Evolutionary conservation across 2,113 vertebrate species (phyloP).

Genomic region (Silurus asotus): DNA sequence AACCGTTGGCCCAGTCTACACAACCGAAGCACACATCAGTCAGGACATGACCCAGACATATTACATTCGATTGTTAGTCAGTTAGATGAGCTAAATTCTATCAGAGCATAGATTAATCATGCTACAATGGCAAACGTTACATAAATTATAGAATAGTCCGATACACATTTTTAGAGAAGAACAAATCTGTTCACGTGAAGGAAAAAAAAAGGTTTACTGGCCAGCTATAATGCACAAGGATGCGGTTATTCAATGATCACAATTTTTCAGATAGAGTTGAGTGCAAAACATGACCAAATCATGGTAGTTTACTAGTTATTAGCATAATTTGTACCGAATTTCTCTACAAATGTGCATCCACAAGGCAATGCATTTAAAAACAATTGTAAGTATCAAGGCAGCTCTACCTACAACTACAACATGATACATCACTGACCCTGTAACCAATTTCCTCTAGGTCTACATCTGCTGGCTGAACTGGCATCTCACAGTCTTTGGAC

Average conservation of each 20-base stretch:
- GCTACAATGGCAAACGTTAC: background rate
- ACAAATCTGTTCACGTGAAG: background rate
- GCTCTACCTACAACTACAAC: slow-evolving; percentile 50
- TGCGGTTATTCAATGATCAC: background rate
- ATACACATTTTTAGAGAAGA: background rate
- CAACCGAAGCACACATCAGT: slow-evolving; percentile 62
- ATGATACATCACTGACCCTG: slow-evolving; percentile 82
- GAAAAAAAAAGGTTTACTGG: background rate
- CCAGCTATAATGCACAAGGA: background rate
- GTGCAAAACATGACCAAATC: slow-evolving; percentile 17
- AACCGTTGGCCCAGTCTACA: slow-evolving; percentile 77
- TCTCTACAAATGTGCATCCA: slow-evolving; percentile 2
- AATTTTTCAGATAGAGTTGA: slow-evolving; percentile 4
- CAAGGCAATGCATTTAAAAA: slow-evolving; percentile 8
- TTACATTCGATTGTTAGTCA: background rate
- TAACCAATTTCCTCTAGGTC: slow-evolving; percentile 77
- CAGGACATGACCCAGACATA: slow-evolving; percentile 13
- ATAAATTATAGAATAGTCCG: background rate
- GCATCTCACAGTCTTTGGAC: slow-evolving; percentile 67
- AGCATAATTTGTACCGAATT: background rate
- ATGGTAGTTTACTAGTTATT: slow-evolving; percentile 14
- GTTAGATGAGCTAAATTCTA: slow-evolving; percentile 33
- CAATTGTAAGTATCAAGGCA: slow-evolving; percentile 22
- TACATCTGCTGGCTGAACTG: slow-evolving; percentile 67
- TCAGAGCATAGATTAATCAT: slow-evolving; percentile 2